These are phyloP conservation scores for Atherinosoma microstoma DNA, from an alignment of 2,797 vertebrate genomes.

Conservation along the genomic window DNA sequence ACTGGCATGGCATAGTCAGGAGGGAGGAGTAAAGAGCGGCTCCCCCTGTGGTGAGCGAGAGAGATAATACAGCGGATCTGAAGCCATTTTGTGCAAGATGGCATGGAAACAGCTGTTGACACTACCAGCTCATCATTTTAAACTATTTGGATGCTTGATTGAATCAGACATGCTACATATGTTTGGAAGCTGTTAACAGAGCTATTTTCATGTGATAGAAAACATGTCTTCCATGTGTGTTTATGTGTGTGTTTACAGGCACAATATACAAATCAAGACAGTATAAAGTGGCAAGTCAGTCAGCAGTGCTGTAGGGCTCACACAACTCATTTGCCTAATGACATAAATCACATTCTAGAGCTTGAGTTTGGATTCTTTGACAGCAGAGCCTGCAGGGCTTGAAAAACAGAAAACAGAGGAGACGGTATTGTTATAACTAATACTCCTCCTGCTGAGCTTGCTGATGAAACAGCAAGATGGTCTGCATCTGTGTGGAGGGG, in stretches of 20 bases:
- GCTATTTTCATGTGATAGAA: slow-evolving; percentile 57
- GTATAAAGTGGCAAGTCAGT: slow-evolving; percentile 73
- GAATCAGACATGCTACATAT: slow-evolving; percentile 78
- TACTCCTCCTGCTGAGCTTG: slow-evolving; percentile 73
- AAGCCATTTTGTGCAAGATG: slow-evolving; percentile 78
- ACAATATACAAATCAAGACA: slow-evolving; percentile 39
- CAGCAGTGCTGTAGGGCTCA: slow-evolving; percentile 67
- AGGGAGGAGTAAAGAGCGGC: slow-evolving; percentile 31
- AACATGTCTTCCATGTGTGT: slow-evolving; percentile 32
- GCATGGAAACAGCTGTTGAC: slow-evolving; percentile 80
- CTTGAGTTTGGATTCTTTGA: slow-evolving; percentile 74
- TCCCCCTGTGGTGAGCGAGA: slow-evolving; percentile 69
- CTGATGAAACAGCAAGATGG: slow-evolving; percentile 74
- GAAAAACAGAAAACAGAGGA: slow-evolving; percentile 63
- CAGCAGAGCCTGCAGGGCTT: slow-evolving; percentile 59
- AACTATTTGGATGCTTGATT: slow-evolving; percentile 73
- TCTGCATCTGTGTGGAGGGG: slow-evolving; percentile 25
- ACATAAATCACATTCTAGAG: slow-evolving; percentile 84
- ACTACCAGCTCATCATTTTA: slow-evolving; percentile 70
- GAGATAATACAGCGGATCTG: slow-evolving; percentile 64
- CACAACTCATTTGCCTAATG: slow-evolving; percentile 84
- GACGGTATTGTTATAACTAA: slow-evolving; percentile 72
- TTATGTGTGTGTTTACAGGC: slow-evolving; percentile 14
- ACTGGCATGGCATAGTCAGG: neutral
- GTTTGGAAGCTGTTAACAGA: slow-evolving; percentile 62